Evolutionary conservation across 2,797 vertebrate genomes (phyloP).

Genomic region (Melanotaenia nigrans): DNA sequence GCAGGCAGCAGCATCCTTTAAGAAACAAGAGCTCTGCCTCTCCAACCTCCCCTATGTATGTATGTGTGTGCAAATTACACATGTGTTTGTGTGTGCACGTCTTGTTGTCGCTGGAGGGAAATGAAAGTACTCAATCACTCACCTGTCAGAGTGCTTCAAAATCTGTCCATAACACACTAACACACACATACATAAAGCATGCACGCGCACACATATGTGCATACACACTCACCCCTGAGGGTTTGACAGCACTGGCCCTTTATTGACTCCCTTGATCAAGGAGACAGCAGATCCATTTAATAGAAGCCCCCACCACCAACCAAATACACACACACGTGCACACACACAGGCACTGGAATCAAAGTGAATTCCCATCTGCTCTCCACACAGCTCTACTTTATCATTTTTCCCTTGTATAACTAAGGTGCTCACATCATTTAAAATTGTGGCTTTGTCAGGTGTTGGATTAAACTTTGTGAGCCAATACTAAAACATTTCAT

Average conservation of each 20-base stretch:
- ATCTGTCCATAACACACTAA: slow-evolving; percentile 63
- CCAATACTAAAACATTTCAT: slow-evolving; percentile 29
- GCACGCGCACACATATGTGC: slow-evolving; percentile 58
- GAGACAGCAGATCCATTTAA: slow-evolving; percentile 84
- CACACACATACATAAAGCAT: slow-evolving; percentile 23
- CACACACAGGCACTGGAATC: slow-evolving; percentile 60
- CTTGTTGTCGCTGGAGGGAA: slow-evolving; percentile 79
- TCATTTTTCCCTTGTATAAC: slow-evolving; percentile 38
- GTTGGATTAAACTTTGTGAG: slow-evolving; percentile 48
- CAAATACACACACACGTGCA: slow-evolving; percentile 15
- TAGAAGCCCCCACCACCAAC: slow-evolving; percentile 65
- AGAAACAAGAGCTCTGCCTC: slow-evolving; percentile 76
- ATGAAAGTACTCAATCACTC: slow-evolving; percentile 85
- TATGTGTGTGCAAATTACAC: slow-evolving; percentile 21
- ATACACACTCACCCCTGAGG: slow-evolving; percentile 72
- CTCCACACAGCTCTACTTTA: slow-evolving; percentile 58
- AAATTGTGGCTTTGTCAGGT: slow-evolving; percentile 36
- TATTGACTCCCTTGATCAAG: slow-evolving; percentile 84
- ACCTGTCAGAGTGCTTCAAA: slow-evolving; percentile 82
- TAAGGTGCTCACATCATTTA: slow-evolving; percentile 56
- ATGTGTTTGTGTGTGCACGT: slow-evolving; percentile 58
- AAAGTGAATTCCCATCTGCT: slow-evolving; percentile 76
- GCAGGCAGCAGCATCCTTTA: slow-evolving; percentile 82
- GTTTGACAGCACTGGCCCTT: slow-evolving; percentile 80
- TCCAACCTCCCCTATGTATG: slow-evolving; percentile 40